phyloP scores from a whole-genome alignment of 1,140 invertebrate genomes.

The Capitella teleta region DNA sequence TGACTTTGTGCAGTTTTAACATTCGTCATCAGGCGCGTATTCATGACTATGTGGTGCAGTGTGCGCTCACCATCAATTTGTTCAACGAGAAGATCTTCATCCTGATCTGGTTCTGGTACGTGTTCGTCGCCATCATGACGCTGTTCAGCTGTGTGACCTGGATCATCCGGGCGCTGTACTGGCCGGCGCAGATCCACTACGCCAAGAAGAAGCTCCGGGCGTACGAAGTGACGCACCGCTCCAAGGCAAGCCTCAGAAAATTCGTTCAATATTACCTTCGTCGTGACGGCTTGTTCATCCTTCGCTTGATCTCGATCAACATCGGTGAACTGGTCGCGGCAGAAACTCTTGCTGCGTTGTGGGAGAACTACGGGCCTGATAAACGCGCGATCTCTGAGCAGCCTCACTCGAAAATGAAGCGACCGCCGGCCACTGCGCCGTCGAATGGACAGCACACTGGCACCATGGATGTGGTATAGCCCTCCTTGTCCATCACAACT shows the following conservation, averaged over 20 bases:
- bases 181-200: slow-evolving; percentile 11
- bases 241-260: background rate
- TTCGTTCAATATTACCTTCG: slow-evolving; percentile 32
- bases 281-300: slow-evolving; percentile 40
- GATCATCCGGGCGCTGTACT: slow-evolving; percentile 5
- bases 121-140: slow-evolving; percentile 44
- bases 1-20: slow-evolving; percentile 48
- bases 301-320: slow-evolving; percentile 41
- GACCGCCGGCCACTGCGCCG: too few species aligned
- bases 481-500: too few species aligned
- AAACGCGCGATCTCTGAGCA: background rate
- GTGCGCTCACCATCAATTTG: slow-evolving; percentile 48
- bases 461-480: too few species aligned
- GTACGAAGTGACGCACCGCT: slow-evolving; percentile 9
- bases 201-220: slow-evolving; percentile 13
- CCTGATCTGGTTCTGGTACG: slow-evolving; percentile 49
- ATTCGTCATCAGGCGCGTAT: slow-evolving; percentile 44
- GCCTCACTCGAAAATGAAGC: too few species aligned
- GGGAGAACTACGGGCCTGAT: slow-evolving; percentile 10
- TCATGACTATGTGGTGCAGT: slow-evolving; percentile 46
- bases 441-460: too few species aligned
- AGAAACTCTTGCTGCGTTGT: slow-evolving; percentile 7
- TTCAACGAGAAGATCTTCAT: slow-evolving; percentile 51
- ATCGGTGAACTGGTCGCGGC: slow-evolving; percentile 9
- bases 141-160: slow-evolving; percentile 24